Evolutionary conservation across 2,797 vertebrate species (phyloP).

Genomic region (Hippopotamyrus pictus): DNA sequence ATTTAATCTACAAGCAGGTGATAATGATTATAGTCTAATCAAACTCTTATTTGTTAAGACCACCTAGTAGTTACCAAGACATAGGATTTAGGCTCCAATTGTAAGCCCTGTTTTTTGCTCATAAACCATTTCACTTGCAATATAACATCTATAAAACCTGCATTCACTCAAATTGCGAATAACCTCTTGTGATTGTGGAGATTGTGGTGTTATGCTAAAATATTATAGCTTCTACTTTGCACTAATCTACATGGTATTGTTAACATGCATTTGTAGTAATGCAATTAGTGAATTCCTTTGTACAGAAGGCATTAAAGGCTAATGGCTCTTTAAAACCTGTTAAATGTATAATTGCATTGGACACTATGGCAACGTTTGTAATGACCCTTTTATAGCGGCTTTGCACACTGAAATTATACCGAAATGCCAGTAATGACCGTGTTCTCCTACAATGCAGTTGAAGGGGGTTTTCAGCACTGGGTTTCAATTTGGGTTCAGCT

Average conservation of each 20-base stretch:
- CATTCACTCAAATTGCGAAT: not conserved
- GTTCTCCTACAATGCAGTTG: not conserved
- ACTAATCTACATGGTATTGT: not conserved
- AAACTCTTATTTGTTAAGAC: not conserved
- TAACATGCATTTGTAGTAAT: conserved; percentile 16
- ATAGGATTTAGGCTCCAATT: not conserved
- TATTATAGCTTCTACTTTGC: not conserved
- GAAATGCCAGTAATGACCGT: not conserved
- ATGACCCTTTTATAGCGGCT: not conserved
- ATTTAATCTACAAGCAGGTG: not conserved
- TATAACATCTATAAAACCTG: not conserved
- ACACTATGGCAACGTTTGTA: not conserved
- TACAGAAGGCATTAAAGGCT: not conserved
- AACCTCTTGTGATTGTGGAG: not conserved
- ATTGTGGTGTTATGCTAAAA: not conserved
- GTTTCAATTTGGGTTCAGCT: not conserved
- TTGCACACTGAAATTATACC: not conserved
- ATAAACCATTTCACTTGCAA: not conserved
- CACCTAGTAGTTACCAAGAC: not conserved
- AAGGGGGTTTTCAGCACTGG: not conserved
- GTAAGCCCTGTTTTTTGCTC: not conserved
- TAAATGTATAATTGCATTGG: not conserved
- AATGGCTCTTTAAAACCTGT: not conserved
- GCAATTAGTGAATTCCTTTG: conserved; percentile 20
- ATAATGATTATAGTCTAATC: not conserved